Conservation (phyloP, 2,113 vertebrate genomes). For the Hippocampus zosterae region DNA sequence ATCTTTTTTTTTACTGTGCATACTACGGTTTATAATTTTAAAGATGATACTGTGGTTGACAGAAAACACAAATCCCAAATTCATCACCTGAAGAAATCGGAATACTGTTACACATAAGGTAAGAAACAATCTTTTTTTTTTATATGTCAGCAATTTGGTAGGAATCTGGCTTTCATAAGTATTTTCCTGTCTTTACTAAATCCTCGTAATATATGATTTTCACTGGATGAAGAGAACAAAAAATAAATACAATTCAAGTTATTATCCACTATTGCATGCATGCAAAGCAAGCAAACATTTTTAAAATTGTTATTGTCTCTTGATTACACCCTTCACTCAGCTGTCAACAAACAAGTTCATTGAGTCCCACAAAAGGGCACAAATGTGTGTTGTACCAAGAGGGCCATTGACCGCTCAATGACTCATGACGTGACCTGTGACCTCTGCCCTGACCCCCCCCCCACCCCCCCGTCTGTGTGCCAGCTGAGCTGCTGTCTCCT, state of each 20-base stretch:
- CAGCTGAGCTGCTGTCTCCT: slow-evolving; percentile 46
- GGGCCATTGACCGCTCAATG: slow-evolving; percentile 31
- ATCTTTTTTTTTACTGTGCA: too few relatives aligned
- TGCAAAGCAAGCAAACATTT: background rate
- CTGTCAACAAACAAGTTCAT: slow-evolving; percentile 13
- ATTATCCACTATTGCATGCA: background rate
- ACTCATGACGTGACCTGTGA: slow-evolving; percentile 55
- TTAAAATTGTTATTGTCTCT: background rate
- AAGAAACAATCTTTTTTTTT: too few relatives aligned
- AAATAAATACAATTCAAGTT: background rate
- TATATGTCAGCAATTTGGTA: too few relatives aligned
- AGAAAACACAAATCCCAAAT: too few relatives aligned
- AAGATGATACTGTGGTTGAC: too few relatives aligned
- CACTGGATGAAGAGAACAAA: background rate
- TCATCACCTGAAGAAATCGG: too few relatives aligned
- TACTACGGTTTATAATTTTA: too few relatives aligned
- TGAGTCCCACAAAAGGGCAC: slow-evolving; percentile 28
- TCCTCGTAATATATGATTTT: too few relatives aligned
- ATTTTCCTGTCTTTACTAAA: too few relatives aligned
- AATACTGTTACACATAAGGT: too few relatives aligned
- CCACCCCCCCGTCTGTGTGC: slow-evolving; percentile 20
- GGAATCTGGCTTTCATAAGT: too few relatives aligned
- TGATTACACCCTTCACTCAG: background rate
- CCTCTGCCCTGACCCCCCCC: slow-evolving; percentile 21
- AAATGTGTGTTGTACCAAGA: slow-evolving; percentile 8